Conservation (phyloP, 2,888 invertebrate species). For the Lasioglossum figueresi region DNA sequence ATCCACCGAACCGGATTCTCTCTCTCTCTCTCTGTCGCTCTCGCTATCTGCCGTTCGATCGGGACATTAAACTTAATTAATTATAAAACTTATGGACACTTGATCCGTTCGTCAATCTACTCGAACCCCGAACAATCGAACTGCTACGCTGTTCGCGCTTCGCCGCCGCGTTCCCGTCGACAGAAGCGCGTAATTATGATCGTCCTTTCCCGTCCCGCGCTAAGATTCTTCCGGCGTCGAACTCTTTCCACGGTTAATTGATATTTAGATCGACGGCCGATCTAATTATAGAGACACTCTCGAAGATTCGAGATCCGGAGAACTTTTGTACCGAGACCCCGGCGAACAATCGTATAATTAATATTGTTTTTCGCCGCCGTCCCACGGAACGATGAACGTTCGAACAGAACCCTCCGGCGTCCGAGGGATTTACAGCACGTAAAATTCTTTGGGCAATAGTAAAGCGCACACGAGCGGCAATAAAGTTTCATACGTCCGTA, state of each 20-base stretch:
- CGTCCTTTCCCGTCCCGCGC: neutral
- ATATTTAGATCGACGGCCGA: neutral
- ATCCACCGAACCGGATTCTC: neutral
- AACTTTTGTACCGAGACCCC: neutral
- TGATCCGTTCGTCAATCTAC: slow-evolving; percentile 18
- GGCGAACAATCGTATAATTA: neutral
- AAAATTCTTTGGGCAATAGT: neutral
- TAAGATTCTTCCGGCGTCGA: neutral
- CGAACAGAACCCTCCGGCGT: no score
- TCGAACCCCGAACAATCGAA: neutral
- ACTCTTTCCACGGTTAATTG: neutral
- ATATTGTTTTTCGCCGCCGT: neutral
- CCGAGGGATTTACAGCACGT: neutral
- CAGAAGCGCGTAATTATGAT: neutral
- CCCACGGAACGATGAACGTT: no score
- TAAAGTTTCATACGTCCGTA: neutral
- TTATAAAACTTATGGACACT: slow-evolving; percentile 41
- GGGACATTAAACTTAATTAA: slow-evolving; percentile 35
- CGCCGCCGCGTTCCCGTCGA: neutral
- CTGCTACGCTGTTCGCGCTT: neutral
- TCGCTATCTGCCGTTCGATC: neutral
- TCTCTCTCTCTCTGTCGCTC: neutral
- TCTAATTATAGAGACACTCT: neutral
- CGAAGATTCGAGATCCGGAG: neutral
- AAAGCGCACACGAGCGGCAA: neutral